Evolutionary conservation across 2,113 vertebrate genomes (phyloP).

Genomic region (Tachuris rubrigastra): DNA sequence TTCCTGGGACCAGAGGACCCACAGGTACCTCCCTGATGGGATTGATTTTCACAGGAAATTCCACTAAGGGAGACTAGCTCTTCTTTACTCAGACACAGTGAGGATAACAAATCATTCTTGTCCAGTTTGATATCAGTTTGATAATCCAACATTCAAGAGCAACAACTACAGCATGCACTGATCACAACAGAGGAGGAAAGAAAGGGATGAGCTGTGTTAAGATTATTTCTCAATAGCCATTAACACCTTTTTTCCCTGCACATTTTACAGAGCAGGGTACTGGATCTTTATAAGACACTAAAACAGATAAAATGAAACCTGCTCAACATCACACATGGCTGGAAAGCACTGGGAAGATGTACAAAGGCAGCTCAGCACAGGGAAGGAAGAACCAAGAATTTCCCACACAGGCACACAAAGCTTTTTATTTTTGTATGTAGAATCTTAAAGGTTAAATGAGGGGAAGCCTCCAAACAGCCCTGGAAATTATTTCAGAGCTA

Average conservation of each 20-base stretch:
- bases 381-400: not conserved
- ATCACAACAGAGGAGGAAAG: not conserved
- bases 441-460: conserved; percentile 32
- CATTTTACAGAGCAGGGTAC: conserved; percentile 7
- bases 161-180: conserved; percentile 27
- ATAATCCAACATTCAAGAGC: not conserved
- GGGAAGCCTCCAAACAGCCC: conserved; percentile 23
- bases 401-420: not conserved
- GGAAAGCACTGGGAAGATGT: conserved; percentile 37
- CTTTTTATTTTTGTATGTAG: not conserved
- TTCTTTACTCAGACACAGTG: not conserved
- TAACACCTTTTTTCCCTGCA: conserved; percentile 12
- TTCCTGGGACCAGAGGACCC: not conserved
- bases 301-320: not conserved
- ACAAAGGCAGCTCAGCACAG: not conserved
- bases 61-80: not conserved
- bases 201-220: conserved; percentile 9
- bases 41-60: not conserved
- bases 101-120: not conserved
- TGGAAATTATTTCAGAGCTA: conserved; percentile 59
- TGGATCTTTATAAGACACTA: conserved; percentile 15
- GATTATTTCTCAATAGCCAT: conserved; percentile 45
- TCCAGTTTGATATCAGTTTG: not conserved
- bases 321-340: not conserved
- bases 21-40: not conserved